phyloP scores from a whole-genome alignment of 2,797 vertebrate genomes.

The Syngnathus acus region DNA sequence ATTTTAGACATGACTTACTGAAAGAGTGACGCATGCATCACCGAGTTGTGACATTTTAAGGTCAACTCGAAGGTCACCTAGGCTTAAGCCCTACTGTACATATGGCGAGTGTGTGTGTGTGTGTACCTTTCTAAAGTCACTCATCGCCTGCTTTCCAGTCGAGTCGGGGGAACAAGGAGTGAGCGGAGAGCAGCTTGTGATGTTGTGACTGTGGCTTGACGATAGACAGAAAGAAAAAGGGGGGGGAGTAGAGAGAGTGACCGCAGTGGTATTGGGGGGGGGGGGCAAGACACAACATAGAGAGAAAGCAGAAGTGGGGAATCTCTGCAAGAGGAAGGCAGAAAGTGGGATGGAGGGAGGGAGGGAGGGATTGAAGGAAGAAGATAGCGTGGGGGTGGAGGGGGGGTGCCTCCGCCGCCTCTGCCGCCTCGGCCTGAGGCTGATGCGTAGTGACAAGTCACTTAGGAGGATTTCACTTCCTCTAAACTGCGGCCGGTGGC shows the following conservation, averaged over 20 bases:
- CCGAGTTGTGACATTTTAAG: slow-evolving; percentile 69
- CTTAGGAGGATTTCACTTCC: slow-evolving; percentile 86
- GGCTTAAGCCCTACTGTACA: slow-evolving; percentile 34
- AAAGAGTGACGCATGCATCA: slow-evolving; percentile 77
- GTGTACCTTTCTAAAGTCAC: slow-evolving; percentile 44
- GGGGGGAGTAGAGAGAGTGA: slow-evolving; percentile 36
- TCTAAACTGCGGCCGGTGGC: slow-evolving; percentile 75
- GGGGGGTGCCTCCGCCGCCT: slow-evolving; percentile 64
- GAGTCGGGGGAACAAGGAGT: slow-evolving; percentile 46
- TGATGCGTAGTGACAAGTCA: slow-evolving; percentile 84
- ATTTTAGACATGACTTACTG: slow-evolving; percentile 2
- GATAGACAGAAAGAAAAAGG: slow-evolving; percentile 11
- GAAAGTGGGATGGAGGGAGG: slow-evolving; percentile 53
- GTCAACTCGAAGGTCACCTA: slow-evolving; percentile 47
- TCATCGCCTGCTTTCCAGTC: slow-evolving; percentile 31
- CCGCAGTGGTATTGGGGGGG: not conserved
- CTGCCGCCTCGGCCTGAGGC: slow-evolving; percentile 75
- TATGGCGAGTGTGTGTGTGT: slow-evolving; percentile 38
- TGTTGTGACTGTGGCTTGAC: slow-evolving; percentile 75
- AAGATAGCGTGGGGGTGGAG: slow-evolving; percentile 9
- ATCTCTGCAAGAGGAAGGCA: slow-evolving; percentile 61
- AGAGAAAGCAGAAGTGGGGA: slow-evolving; percentile 63
- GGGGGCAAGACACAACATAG: slow-evolving; percentile 17
- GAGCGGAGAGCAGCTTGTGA: slow-evolving; percentile 78
- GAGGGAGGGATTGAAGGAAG: slow-evolving; percentile 26